phyloP scores from a whole-genome alignment of 1,140 invertebrate species.

The Lepidotrigona ventralis region DNA sequence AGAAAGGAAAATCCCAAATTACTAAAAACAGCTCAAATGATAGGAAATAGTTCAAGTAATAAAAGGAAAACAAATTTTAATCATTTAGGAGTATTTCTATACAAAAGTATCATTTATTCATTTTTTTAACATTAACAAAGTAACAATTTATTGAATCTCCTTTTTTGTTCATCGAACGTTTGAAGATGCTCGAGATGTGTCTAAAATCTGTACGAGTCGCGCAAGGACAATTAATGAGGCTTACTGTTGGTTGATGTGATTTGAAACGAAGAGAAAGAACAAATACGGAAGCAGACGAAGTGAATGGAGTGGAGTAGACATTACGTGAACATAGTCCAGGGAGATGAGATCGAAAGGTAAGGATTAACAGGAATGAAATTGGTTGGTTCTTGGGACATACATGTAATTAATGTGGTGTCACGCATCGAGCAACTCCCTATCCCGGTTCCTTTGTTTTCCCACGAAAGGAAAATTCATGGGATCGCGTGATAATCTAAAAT shows the following conservation, averaged over 20 bases:
- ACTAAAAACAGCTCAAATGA: too few species aligned
- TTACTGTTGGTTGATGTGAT: neutral
- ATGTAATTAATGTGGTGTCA: conserved; percentile 63
- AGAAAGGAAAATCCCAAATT: too few species aligned
- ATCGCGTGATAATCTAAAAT: conserved; percentile 65
- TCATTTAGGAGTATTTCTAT: too few species aligned
- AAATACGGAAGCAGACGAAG: neutral
- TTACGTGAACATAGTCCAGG: neutral
- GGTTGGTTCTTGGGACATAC: conserved; percentile 37
- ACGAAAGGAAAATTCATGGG: conserved; percentile 44
- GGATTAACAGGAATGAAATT: conserved; percentile 1
- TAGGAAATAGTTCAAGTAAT: too few species aligned
- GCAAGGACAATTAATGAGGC: neutral
- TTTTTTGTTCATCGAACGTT: neutral
- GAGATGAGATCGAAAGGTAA: neutral
- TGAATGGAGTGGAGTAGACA: neutral
- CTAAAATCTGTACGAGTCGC: neutral
- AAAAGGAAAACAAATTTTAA: too few species aligned
- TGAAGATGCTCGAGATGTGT: neutral
- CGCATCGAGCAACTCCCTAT: conserved; percentile 46
- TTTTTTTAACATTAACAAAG: too few species aligned
- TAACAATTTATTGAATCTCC: neutral
- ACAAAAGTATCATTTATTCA: too few species aligned
- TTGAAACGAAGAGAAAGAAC: neutral
- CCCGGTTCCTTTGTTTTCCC: conserved; percentile 3